These are phyloP conservation scores for Mimachlamys varia DNA, from an alignment of 2,888 invertebrate species.

Conservation along the genomic window DNA sequence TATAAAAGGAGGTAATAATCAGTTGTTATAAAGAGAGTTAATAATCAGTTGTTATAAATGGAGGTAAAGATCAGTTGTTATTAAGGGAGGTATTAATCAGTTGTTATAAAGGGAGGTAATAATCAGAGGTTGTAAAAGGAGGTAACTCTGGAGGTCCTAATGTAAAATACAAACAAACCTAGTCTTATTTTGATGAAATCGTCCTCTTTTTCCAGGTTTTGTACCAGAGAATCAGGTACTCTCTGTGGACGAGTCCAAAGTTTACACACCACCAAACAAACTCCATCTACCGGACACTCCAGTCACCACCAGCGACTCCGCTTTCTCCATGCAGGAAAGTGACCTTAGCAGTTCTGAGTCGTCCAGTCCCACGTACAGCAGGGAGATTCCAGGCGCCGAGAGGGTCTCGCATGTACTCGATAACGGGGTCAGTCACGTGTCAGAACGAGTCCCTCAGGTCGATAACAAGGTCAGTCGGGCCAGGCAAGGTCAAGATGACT, in stretches of 20 bases:
- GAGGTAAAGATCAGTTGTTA: no score
- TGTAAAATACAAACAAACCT: no score
- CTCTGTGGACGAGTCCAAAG: conserved; percentile 77
- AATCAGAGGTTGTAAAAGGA: no score
- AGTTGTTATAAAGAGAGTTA: no score
- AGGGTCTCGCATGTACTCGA: conserved; percentile 13
- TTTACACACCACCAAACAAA: conserved; percentile 95
- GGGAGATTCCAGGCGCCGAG: conserved; percentile 39
- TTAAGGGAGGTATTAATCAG: no score
- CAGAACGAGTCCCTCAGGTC: neutral
- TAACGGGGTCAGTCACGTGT: conserved; percentile 16
- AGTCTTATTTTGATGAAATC: neutral
- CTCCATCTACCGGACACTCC: conserved; percentile 90
- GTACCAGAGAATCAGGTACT: conserved; percentile 77
- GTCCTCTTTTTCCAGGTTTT: conserved; percentile 65
- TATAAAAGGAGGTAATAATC: no score
- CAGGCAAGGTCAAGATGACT: neutral
- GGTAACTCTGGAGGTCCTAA: no score
- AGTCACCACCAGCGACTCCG: conserved; percentile 78
- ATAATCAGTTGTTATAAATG: no score
- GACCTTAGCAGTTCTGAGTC: conserved; percentile 75
- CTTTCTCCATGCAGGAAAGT: conserved; percentile 79
- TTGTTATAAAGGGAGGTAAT: no score
- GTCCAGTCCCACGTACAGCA: conserved; percentile 70
- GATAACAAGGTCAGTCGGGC: conserved; percentile 11